Base-by-base conservation (phyloP, 1,140 invertebrate species). In the Drosophila erecta region DNA sequence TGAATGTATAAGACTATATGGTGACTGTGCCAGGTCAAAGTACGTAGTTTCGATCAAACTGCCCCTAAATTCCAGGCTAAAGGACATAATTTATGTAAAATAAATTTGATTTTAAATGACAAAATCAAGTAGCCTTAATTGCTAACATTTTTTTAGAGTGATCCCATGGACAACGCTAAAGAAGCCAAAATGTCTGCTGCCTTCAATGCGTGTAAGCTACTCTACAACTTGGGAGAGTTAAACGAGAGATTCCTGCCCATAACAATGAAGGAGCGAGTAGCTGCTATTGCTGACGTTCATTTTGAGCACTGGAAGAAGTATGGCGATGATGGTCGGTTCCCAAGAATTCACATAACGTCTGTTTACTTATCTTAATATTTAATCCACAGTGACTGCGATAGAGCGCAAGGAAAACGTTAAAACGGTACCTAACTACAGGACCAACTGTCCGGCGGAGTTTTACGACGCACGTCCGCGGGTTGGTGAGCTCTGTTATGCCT, bases 161-260 rank as follows among this genome's bases (percentile, higher is more conserved):
- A 93, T 41, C 81, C 81, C 2, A 95, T 95, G 93, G 0, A 37
- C 1, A 94, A 81, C n/a, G 92, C 94, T 50, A 94, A 94, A 66
- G 70, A 93, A 10, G 97, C 98, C 0, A 98, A 98, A 93, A 94
- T 95, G 73, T 95, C 96, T 3, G 97, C 95, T 0, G 97, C 97
- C 0, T 93, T 98, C 22, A 94, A 96, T 69, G 94, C 94, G 1
- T 98, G 97, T 89, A 94, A 95, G 62, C 87, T 93, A 74, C 92
- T 99, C 73, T 95, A 98, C 86, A 33, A 94, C 51, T 74, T 93
- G 14, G 95, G 95, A 1, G 98, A 99, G 93, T 92, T 99, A 1
- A 94, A 95, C 92, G 93, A 98, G 79, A 86, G 95, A 84, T 93
- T 99, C 38, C 90, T 96, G 43, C 97, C 97, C 4, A 92, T 94